A percentile compares a stretch with the other conserved stretches of the same genome.
Conservation (phyloP, 2,888 invertebrate species). For the Drosophila eohydei region DNA sequence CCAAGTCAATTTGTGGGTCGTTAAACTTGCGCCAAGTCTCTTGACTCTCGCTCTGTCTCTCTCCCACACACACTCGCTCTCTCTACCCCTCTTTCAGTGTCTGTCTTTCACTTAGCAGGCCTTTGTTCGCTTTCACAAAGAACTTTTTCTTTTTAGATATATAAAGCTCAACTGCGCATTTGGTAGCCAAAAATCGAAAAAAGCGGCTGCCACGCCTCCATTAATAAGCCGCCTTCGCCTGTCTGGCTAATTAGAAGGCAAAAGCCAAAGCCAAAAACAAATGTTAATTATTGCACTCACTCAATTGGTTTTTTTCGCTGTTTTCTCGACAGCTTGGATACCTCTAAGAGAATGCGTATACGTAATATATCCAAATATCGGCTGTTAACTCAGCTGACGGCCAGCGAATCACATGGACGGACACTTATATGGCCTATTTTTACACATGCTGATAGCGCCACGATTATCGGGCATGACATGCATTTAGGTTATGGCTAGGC, state of each 20-base stretch:
- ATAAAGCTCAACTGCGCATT: constrained; percentile 62
- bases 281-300: constrained; percentile 73
- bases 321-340: constrained; percentile 17
- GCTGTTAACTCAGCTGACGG: constrained; percentile 46
- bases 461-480: constrained; percentile 41
- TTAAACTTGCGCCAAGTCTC: constrained; percentile 58
- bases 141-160: constrained; percentile 21
- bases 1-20: constrained; percentile 63
- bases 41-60: not conserved
- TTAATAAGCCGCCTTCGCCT: not conserved
- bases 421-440: constrained; percentile 12
- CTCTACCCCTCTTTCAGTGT: not conserved
- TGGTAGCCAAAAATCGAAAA: constrained; percentile 21
- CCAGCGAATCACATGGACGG: constrained; percentile 60
- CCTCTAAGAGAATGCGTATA: constrained; percentile 9
- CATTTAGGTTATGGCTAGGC: constrained; percentile 40
- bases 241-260: constrained; percentile 43
- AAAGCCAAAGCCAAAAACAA: constrained; percentile 36
- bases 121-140: constrained; percentile 66
- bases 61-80: not conserved
- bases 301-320: constrained; percentile 23
- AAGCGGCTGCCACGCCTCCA: not conserved
- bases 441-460: constrained; percentile 17
- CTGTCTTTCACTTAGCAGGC: not conserved
- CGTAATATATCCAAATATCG: constrained; percentile 24